Evolutionary conservation across 2,797 vertebrate species (phyloP), one percentile per base, ranked within the genome.

Genomic region (Taeniopygia guttata): DNA sequence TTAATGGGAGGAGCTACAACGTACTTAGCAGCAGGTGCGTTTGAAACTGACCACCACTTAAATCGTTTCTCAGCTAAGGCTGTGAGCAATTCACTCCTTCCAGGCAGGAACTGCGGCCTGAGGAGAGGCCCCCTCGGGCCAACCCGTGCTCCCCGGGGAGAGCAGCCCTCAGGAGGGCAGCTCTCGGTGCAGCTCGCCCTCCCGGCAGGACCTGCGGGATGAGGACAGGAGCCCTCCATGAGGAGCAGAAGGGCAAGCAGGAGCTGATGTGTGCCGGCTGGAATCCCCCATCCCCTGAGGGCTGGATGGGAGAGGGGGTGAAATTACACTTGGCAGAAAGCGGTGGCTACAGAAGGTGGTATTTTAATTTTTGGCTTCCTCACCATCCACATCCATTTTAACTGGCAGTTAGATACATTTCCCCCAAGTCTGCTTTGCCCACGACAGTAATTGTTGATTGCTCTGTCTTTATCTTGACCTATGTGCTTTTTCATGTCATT

Each of bases 91-190:
- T 58, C 11, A 22, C 8, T 25, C 14, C 30, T 63, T 29, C 27
- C 2, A 3, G 9, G 20, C 9, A 25, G 62, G 7, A 89, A 4
- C 29, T 32, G 26, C 13, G 2, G 36, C 15, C 27, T 1, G 7
- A 55, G 25, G 29, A 74, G 29, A 45, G 16, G 32, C 2, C 6
- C 4, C 13, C 30, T 32, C 3, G 11, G 51, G 17, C 25, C 20
- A 30, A 13, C n/a, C 25, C 15, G 11, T 40, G 11, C 40, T 40
- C 40, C 40, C 11, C 11, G 21, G 8, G 72, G 27, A 15, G 27
- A 16, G 36, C 36, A 7, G 59, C 29, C 18, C 16, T 27, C 18
- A 9, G 49, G 42, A 14, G 23, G 4, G 46, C 46, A 25, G 56
- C 15, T 38, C 9, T 14, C 8, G 17, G 26, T 3, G 10, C 36